phyloP scores from a whole-genome alignment of 1,140 invertebrate genomes.

The Drosophila auraria region DNA sequence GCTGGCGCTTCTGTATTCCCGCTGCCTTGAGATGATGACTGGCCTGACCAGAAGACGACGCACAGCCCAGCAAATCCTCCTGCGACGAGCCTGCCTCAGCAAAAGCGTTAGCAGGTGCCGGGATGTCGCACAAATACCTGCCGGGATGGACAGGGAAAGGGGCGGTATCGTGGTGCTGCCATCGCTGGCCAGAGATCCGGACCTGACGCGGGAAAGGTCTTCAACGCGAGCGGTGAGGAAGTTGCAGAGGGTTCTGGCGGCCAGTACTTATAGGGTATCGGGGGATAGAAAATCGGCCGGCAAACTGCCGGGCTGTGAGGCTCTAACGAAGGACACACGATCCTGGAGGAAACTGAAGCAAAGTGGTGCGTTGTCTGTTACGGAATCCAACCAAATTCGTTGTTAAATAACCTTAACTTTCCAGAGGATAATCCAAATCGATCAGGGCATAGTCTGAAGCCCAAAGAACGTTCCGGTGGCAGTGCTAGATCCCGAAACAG shows the following conservation, averaged over 20 bases:
- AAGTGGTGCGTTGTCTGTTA: conserved; percentile 16
- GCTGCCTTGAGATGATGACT: conserved; percentile 49
- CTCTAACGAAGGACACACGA: neutral
- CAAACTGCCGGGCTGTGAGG: neutral
- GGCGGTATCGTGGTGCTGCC: conserved; percentile 6
- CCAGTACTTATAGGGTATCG: neutral
- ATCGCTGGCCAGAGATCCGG: neutral
- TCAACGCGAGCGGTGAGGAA: neutral
- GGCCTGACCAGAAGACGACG: conserved; percentile 25
- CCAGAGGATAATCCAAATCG: neutral
- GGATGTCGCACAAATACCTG: neutral
- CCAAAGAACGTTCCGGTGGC: conserved; percentile 7
- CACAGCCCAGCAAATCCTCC: conserved; percentile 26
- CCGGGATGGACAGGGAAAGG: neutral
- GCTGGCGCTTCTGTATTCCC: conserved; percentile 1
- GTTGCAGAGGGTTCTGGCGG: neutral
- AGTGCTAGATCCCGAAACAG: conserved; percentile 45
- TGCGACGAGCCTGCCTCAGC: conserved; percentile 26
- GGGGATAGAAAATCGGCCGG: conserved; percentile 11
- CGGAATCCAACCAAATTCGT: neutral
- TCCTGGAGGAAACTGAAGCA: neutral
- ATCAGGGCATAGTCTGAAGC: conserved; percentile 27
- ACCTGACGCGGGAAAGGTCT: conserved; percentile 2
- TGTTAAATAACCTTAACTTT: neutral
- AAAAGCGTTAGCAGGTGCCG: neutral